phyloP scores from a whole-genome alignment of 2,888 invertebrate species.

The Andrena hattorfiana region DNA sequence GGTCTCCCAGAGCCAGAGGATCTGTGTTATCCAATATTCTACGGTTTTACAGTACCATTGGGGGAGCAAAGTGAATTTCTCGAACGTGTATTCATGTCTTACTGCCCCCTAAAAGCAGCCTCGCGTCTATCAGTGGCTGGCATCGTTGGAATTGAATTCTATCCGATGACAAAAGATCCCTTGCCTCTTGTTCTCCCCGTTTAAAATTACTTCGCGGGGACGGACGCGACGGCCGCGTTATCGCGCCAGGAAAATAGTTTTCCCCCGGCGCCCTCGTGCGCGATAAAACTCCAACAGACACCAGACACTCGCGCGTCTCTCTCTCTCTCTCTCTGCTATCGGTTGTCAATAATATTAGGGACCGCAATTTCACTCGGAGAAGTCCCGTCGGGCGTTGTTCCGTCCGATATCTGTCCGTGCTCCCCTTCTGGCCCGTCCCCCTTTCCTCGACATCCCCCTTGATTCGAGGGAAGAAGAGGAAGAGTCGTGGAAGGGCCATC shows the following conservation, averaged over 20 bases:
- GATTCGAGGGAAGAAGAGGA: constrained; percentile 11
- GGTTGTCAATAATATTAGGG: constrained; percentile 72
- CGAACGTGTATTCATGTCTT: too few species aligned
- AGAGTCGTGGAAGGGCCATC: constrained; percentile 70
- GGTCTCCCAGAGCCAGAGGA: too few species aligned
- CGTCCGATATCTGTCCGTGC: constrained; percentile 59
- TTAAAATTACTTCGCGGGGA: constrained; percentile 43
- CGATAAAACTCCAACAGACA: constrained; percentile 60
- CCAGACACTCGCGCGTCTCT: constrained; percentile 25
- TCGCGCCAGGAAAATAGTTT: constrained; percentile 59
- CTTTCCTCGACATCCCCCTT: constrained; percentile 15
- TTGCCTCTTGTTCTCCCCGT: constrained; percentile 3
- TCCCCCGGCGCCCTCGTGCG: constrained; percentile 27
- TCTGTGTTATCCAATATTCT: background rate
- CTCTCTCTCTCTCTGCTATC: constrained; percentile 57
- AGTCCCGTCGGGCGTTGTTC: constrained; percentile 63
- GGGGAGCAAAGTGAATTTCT: too few species aligned
- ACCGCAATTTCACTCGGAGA: constrained; percentile 68
- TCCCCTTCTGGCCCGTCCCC: constrained; percentile 50
- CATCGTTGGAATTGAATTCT: constrained; percentile 48
- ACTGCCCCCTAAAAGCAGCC: too few species aligned
- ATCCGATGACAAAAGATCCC: constrained; percentile 26
- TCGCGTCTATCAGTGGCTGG: constrained; percentile 20
- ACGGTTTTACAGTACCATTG: background rate
- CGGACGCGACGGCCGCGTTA: constrained; percentile 36